A percentile compares a stretch with the other conserved stretches of the same genome.
Conservation (phyloP, 2,113 vertebrate species). For the Amia ocellicauda region DNA sequence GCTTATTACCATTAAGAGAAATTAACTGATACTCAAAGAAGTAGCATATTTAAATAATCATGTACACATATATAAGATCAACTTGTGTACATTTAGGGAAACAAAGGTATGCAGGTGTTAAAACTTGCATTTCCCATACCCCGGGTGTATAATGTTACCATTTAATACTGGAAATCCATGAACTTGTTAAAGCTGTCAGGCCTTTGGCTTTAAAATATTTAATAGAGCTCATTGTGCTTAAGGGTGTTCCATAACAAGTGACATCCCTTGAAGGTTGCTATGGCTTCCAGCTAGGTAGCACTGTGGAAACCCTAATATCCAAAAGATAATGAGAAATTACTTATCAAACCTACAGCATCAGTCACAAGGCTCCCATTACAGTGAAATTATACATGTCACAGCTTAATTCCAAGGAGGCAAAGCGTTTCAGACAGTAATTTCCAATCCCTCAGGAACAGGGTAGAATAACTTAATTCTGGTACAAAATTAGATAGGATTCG, state of each 20-base stretch:
- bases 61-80: too few relatives aligned
- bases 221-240: constrained; percentile 61
- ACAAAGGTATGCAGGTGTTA: too few relatives aligned
- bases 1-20: too few relatives aligned
- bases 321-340: constrained; percentile 68
- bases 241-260: constrained; percentile 68
- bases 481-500: constrained; percentile 38
- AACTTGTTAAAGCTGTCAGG: constrained; percentile 47
- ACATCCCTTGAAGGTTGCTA: constrained; percentile 52
- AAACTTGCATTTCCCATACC: too few relatives aligned
- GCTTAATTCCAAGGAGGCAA: constrained; percentile 35
- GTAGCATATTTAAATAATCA: too few relatives aligned
- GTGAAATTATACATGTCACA: constrained; percentile 31
- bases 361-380: constrained; percentile 33
- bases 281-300: constrained; percentile 53
- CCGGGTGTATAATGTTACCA: too few relatives aligned
- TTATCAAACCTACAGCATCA: constrained; percentile 54
- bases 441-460: constrained; percentile 34
- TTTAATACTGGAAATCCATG: constrained; percentile 20
- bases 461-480: constrained; percentile 21
- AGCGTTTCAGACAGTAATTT: constrained; percentile 42
- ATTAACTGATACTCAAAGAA: too few relatives aligned
- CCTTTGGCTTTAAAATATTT: constrained; percentile 41
- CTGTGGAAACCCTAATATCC: constrained; percentile 53
- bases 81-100: too few relatives aligned